Conservation (phyloP, 2,797 vertebrate species). For the Mus spretus region DNA sequence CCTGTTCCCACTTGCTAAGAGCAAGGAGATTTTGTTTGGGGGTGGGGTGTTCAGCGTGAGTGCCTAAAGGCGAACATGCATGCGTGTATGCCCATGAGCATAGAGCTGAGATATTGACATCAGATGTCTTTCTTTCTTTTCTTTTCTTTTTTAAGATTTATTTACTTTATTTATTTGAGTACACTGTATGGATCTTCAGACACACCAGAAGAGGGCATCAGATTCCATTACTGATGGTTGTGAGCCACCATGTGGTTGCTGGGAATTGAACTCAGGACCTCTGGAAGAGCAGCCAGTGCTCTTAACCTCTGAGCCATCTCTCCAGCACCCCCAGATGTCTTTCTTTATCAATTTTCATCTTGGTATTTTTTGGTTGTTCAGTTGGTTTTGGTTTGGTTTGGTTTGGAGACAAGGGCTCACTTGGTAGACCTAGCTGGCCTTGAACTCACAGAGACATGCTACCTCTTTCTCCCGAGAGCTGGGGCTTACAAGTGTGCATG, state of each 20-base stretch:
- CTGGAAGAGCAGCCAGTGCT: too few relatives aligned
- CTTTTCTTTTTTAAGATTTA: too few relatives aligned
- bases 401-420: neutral
- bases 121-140: neutral
- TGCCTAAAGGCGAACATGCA: neutral
- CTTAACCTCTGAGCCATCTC: too few relatives aligned
- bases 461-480: neutral
- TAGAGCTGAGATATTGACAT: neutral
- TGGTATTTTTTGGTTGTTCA: neutral
- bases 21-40: neutral
- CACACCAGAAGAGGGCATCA: too few relatives aligned
- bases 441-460: neutral
- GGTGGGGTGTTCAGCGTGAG: neutral
- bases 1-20: constrained; percentile 55
- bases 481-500: too few relatives aligned
- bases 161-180: too few relatives aligned
- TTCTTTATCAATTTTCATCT: neutral
- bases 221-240: too few relatives aligned
- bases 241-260: too few relatives aligned
- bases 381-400: neutral
- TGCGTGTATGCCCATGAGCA: neutral
- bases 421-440: neutral
- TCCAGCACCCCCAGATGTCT: too few relatives aligned
- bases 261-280: too few relatives aligned
- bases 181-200: too few relatives aligned